Evolutionary conservation across 2,888 invertebrate genomes (phyloP), one percentile per base, ranked within the genome.

Genomic region (Lasioglossum calceatum): DNA sequence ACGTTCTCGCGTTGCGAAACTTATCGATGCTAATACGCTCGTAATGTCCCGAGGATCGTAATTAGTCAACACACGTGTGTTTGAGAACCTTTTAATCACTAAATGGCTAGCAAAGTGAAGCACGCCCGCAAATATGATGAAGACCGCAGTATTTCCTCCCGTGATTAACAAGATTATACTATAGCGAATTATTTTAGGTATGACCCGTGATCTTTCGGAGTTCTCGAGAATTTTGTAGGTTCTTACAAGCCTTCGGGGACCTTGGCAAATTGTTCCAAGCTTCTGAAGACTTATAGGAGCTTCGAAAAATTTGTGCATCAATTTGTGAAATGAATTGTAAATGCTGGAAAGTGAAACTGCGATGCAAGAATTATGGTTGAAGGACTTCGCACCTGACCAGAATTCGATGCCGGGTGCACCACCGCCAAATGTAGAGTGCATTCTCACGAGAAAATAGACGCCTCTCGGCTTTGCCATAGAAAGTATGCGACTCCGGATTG

Each of bases 341-440:
- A 78, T 50, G 58, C 47, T 39, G 61, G 72, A 67, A 81, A 76
- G 70, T 71, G 80, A 78, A 47, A 77, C 36, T 4, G 36, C 16
- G 71, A 42, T 44, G 23, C 8, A 12, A 23, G 47, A n/a, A 58
- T 36, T 70, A 54, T 72, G 32, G 36, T 19, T 32, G 36, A 54
- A 58, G 36, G 71, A 64, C 32, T 3, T 54, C 7, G 27, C 54
- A 14, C 84, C 78, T 89, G 84, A 81, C 54, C 4, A 3, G 78
- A 89, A 89, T 87, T 79, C 39, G 50, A 79, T 47, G 19, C 19
- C 23, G 4, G 36, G 54, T 70, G 61, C 44, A 67, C 64, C 77
- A 78, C 75, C 47, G 5, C 27, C 61, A 77, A 84, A 89, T 84
- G 72, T 74, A 23, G 44, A 61, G 64, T 44, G 54, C 4, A 39